Base-by-base conservation (phyloP, 2,888 invertebrate species). In the Lithophane semibrunnea region DNA sequence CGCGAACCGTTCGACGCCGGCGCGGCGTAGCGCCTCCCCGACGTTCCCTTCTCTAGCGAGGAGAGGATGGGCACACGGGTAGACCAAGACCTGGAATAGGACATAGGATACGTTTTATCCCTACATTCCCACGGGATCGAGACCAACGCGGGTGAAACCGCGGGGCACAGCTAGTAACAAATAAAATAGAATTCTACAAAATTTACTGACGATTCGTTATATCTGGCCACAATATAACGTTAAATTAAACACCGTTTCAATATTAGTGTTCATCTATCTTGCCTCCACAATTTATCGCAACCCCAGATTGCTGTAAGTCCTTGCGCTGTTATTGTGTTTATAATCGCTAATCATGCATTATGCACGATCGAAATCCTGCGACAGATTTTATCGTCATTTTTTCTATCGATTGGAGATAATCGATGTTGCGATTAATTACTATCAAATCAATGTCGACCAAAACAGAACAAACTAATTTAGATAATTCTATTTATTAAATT, bases 381-480 rank as follows among this genome's bases (percentile, higher is more conserved):
- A 66, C 63, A 49, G 77, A 72, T 72, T 77, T 47, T 24, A 69
- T 82, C 73, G n/a, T 60, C 21, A 56, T 71, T 16, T 60, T 70
- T 58, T 71, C 16, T 42, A 29, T 8, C 2, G 47, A 52, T 37
- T 72, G 29, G 29, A 29, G 29, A 29, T 29, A 29, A 72, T 69
- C 1, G 10, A 68, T 61, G 61, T 68, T 60, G 42, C 54, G 42
- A 67, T 73, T 70, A 63, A 70, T 63, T 58, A 16, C 12, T 61
- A 69, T 66, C 44, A 16, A 29, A 63, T 63, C 61, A 71, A 42
- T 64, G 8, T 47, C 13, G 10, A 68, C 10, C 49, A 58, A 73
- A 69, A 70, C 24, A 60, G n/a, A 44, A 37, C 63, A 73, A 37
- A 71, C 21, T 56, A 56, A 67, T 77, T 67, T 24, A 58, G 68